Evolutionary conservation across 2,888 invertebrate species (phyloP).

Genomic region (Tipula helvola): DNA sequence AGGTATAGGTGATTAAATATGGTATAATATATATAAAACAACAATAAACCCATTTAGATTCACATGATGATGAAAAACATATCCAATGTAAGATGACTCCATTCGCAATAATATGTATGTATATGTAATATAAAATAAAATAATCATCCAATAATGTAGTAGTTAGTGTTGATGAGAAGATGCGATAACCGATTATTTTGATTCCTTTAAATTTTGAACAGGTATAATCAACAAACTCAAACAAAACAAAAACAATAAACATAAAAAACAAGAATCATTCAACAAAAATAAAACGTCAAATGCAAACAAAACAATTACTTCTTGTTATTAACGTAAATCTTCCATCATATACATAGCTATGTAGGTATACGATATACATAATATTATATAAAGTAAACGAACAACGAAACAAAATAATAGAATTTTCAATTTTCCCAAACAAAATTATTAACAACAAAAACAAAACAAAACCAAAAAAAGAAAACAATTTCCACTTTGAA

Average conservation of each 20-base stretch:
- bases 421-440: conserved; percentile 15
- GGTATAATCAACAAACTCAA: neutral
- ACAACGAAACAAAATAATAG: neutral
- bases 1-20: neutral
- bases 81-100: neutral
- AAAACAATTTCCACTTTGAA: neutral
- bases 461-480: no score
- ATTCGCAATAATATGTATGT: neutral
- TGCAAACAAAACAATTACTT: conserved; percentile 8
- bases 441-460: neutral
- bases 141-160: neutral
- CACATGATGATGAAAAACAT: neutral
- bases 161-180: neutral
- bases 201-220: neutral
- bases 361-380: neutral
- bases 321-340: neutral
- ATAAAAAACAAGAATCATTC: neutral
- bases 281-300: conserved; percentile 8
- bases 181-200: neutral
- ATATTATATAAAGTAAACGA: no score
- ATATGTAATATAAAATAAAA: neutral
- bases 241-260: conserved; percentile 4
- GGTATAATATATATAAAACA: neutral
- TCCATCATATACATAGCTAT: neutral
- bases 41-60: neutral